Base-by-base conservation (phyloP, 2,113 vertebrate genomes). In the Callithrix jacchus region DNA sequence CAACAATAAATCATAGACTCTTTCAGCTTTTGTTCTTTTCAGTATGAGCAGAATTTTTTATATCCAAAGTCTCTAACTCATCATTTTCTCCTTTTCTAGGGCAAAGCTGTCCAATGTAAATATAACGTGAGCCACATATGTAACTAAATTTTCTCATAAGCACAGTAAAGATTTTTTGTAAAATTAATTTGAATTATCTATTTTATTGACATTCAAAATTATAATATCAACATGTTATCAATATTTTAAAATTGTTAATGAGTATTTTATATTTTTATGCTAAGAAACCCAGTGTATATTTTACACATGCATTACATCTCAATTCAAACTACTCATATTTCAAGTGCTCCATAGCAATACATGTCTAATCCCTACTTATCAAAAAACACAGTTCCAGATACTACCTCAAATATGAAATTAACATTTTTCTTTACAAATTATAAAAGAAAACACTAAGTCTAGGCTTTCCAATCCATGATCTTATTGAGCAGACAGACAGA, bases 11-110 rank as follows among this genome's bases (percentile, higher is more conserved):
- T 45, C 6, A 89, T 54, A 54, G 16, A 37, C 4, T 40, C 10
- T 49, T 87, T 91, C 66, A n/a, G 37, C 61, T 95, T 52, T 74
- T 37, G 23, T 37, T 86, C n/a, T 85, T 89, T 96, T 68, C 73
- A 89, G 12, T 45, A 66, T 5, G 21, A 68, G 45, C 61, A 84
- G 52, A 71, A 32, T 49, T 54, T 73, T 13, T 58, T 37, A 49
- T 7, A 4, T 40, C 37, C 54, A 66, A 85, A 80, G 61, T 45
- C 52, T 66, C 40, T 77, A 86, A 89, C 27, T 54, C 71, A 86
- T 1, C 47, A 30, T 13, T 23, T 52, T 8, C 14, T 91, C 58
- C 30, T 64, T 54, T 76, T 56, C 58, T 73, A 88, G 40, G 18
- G 6, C 17, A 56, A 21, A 79, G 25, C 9, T 42, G 2, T 85